These are phyloP conservation scores for Laticauda colubrina DNA, from an alignment of 2,113 vertebrate species.

Conservation along the genomic window DNA sequence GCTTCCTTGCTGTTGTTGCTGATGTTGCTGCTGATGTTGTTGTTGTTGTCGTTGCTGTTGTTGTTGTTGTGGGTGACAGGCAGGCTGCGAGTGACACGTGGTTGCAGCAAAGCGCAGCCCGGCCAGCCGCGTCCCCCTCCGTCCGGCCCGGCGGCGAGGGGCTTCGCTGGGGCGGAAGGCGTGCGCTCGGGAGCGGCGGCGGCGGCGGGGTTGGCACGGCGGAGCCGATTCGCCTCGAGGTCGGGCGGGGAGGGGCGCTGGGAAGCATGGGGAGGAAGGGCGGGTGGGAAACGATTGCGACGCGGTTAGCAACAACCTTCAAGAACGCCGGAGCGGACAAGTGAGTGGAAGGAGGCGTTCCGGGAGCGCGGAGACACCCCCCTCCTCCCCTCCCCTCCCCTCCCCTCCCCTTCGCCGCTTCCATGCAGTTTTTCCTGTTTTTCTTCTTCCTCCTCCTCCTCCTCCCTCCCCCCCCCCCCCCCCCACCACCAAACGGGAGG, in stretches of 20 bases:
- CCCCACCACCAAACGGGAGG: not conserved
- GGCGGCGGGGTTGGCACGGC: not conserved
- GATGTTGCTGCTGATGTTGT: too few relatives aligned
- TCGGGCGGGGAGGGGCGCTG: not conserved
- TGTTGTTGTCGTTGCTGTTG: not conserved
- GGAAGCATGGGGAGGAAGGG: not conserved
- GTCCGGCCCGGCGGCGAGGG: not conserved
- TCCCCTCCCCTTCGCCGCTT: not conserved
- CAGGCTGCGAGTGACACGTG: conserved; percentile 44
- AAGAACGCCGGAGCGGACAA: not conserved
- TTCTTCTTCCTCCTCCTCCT: not conserved
- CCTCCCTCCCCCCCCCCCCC: not conserved
- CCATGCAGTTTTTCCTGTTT: not conserved
- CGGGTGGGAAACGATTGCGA: not conserved
- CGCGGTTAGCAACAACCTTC: not conserved
- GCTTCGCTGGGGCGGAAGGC: not conserved
- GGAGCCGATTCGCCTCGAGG: not conserved
- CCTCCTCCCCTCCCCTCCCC: not conserved
- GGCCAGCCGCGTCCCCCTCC: conserved; percentile 7
- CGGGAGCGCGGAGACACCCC: not conserved
- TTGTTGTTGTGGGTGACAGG: not conserved
- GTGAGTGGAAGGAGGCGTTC: not conserved
- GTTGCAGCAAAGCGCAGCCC: conserved; percentile 24
- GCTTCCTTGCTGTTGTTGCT: too few relatives aligned
- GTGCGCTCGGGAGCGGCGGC: not conserved